Evolutionary conservation across 2,797 vertebrate species (phyloP).

Genomic region (Gambelia wislizenii): DNA sequence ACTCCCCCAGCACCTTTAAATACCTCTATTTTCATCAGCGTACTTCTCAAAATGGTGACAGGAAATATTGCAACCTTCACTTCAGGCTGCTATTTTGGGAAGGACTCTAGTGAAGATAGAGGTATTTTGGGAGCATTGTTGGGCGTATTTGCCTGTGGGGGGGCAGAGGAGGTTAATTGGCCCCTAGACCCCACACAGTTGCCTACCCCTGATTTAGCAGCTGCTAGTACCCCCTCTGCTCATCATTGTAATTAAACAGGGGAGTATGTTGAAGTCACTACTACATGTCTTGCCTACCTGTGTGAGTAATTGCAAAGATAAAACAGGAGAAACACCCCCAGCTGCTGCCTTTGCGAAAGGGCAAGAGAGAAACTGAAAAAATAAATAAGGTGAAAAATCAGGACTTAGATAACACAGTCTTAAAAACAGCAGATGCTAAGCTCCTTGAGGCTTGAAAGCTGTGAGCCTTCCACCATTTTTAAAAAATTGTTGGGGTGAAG

Average conservation of each 20-base stretch:
- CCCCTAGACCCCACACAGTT: no score
- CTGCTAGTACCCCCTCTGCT: background rate
- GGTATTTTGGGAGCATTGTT: no score
- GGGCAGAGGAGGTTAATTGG: no score
- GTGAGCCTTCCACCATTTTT: background rate
- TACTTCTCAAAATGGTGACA: no score
- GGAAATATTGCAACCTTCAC: no score
- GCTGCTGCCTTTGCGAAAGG: background rate
- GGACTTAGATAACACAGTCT: accelerated
- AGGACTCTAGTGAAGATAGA: no score
- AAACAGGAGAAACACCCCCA: background rate
- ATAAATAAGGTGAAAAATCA: background rate
- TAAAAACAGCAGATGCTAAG: background rate
- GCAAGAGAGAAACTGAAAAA: background rate
- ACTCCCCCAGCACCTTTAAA: no score
- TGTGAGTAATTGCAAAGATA: background rate
- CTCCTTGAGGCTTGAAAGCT: constrained; percentile 14
- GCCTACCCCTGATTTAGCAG: no score
- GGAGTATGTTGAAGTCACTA: background rate
- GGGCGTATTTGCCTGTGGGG: no score
- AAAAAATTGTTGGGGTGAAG: background rate
- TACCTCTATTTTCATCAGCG: no score
- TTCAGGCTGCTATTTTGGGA: no score
- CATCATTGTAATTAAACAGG: background rate
- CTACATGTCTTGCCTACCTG: no score